A percentile compares a stretch with the other conserved stretches of the same genome.
Evolutionary conservation across 2,113 vertebrate species (phyloP).

Genomic region (Eclectus roratus): DNA sequence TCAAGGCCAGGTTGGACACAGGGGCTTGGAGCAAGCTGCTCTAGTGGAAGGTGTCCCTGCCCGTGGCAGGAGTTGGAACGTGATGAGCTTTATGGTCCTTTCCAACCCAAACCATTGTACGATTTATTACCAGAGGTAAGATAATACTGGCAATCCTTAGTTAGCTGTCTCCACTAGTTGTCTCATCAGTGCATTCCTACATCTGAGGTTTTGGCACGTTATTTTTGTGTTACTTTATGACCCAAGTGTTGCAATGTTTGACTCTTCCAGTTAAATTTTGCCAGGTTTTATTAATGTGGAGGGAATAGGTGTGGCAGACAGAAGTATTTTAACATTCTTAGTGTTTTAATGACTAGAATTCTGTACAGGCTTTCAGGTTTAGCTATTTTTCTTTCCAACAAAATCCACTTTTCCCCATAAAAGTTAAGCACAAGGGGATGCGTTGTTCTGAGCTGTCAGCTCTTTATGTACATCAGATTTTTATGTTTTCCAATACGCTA

Average conservation of each 20-base stretch:
- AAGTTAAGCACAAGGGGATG: not conserved
- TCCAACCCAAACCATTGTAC: not conserved
- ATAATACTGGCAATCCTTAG: not conserved
- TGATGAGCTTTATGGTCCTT: not conserved
- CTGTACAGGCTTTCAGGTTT: not conserved
- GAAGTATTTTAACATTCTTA: not conserved
- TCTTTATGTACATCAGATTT: not conserved
- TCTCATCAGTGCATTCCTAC: not conserved
- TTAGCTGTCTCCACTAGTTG: not conserved
- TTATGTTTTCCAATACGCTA: not conserved
- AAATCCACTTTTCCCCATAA: not conserved
- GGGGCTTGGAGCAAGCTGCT: not conserved
- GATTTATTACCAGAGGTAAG: not conserved
- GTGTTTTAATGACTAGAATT: not conserved
- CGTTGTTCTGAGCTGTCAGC: not conserved
- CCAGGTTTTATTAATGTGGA: not conserved
- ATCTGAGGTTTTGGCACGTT: not conserved
- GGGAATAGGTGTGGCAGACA: constrained; percentile 10
- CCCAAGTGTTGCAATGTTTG: not conserved
- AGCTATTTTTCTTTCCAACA: not conserved
- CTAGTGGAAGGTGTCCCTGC: not conserved
- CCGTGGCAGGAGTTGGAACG: not conserved
- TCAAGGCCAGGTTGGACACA: not conserved
- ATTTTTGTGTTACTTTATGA: not conserved
- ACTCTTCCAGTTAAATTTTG: not conserved